Percentiles rank a stretch among this genome's conserved stretches.
phyloP scores from a whole-genome alignment of 2,113 vertebrate species.

The Sciurus niger region DNA sequence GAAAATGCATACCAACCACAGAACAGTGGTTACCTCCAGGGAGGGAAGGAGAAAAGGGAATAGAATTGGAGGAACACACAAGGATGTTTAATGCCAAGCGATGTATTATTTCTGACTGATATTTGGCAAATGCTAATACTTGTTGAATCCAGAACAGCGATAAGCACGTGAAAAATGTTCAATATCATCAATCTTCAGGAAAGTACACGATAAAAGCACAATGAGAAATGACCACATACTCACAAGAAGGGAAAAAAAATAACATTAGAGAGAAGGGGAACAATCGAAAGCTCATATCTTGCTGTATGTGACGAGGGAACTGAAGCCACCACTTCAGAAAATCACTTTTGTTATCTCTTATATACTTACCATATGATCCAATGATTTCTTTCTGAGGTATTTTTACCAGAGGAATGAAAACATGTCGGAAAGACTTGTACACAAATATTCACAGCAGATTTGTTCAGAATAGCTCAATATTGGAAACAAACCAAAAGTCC shows the following conservation, averaged over 20 bases:
- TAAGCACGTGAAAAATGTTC: neutral
- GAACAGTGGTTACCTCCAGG: neutral
- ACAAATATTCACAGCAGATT: neutral
- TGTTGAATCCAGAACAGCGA: neutral
- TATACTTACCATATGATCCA: neutral
- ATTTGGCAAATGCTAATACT: neutral
- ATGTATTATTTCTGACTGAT: slow-evolving; percentile 20
- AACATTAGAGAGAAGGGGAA: neutral
- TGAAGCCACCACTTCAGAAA: neutral
- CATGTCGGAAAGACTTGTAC: neutral
- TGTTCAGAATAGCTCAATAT: slow-evolving; percentile 1
- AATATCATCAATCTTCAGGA: slow-evolving; percentile 2
- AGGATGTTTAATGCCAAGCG: neutral
- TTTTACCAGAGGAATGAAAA: slow-evolving; percentile 29
- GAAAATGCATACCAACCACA: neutral
- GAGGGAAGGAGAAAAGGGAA: neutral
- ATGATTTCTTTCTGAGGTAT: neutral
- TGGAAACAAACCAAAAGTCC: slow-evolving; percentile 35
- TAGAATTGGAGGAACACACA: neutral
- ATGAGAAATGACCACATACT: neutral
- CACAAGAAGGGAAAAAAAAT: neutral
- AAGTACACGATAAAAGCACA: slow-evolving; percentile 24
- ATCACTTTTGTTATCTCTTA: neutral
- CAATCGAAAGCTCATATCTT: neutral
- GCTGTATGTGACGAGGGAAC: neutral